Base-by-base conservation (phyloP, 2,113 vertebrate genomes). In the Rhinogobius similis region DNA sequence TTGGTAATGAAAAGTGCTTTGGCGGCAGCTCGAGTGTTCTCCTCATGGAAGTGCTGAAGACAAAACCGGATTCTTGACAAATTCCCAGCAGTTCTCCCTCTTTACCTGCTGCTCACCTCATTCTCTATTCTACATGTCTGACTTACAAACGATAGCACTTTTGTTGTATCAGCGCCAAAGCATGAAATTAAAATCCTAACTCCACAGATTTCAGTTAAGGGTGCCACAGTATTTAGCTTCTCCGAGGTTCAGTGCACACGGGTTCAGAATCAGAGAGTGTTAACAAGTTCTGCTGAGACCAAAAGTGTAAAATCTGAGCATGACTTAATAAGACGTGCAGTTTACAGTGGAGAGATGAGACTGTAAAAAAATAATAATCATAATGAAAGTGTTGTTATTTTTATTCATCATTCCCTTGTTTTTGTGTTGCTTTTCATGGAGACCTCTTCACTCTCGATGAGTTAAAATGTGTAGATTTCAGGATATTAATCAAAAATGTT, bases 1-100 rank as follows among this genome's bases (percentile, higher is more conserved):
- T 68, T 27, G 20, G 24, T 67, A 26, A 39, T 62, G 70, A 58
- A 59, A 64, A 65, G 59, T 59, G 52, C 58, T 78, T 55, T 61
- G 13, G 36, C 59, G 32, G 29, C 29, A 12, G 59, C 62, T 63
- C 11, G 10, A 63, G 62, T 63, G 62, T 24, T 63, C 39, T 63
- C 10, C 59, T 72, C 29, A n/a, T 26, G 59, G 23, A 44, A 62
- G 16, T 29, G 55, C 14, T 29, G n/a, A 26, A 5, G 41, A 21
- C 50, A 43, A 65, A 64, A 68, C 38, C 5, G 38, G 41, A 32
- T 65, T 36, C 58, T 68, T 18, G 62, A 50, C n/a, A 64, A 50
- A 58, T 59, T 64, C 64, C 48, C 32, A 36, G 16, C 32, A 62
- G 38, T 21, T 10, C 39, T 64, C 4, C 18, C 38, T 48, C 67